Conservation (phyloP, 1,140 invertebrate species). For the Halictus rubicundus region DNA sequence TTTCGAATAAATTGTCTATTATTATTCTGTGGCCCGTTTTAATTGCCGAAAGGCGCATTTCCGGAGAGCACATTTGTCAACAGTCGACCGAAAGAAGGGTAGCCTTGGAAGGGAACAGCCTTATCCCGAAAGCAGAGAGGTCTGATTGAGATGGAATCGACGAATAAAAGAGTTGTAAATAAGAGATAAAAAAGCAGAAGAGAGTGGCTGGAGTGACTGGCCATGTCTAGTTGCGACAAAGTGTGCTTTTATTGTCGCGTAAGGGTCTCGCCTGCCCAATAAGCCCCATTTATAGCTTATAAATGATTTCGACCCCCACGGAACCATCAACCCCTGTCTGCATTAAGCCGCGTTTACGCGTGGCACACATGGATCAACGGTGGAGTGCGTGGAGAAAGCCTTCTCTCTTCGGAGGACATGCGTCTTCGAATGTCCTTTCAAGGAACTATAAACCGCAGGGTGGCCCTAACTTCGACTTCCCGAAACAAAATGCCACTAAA, state of each 20-base stretch:
- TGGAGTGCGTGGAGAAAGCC: conserved; percentile 30
- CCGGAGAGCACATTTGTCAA: no score
- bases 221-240: conserved; percentile 74
- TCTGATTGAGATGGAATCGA: conserved; percentile 81
- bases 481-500: no score
- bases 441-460: conserved; percentile 72
- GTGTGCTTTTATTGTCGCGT: conserved; percentile 78
- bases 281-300: conserved; percentile 81
- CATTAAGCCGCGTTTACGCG: conserved; percentile 74
- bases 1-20: no score
- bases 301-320: conserved; percentile 79
- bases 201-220: conserved; percentile 72
- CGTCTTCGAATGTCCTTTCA: conserved; percentile 68
- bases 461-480: no score
- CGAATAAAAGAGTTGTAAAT: conserved; percentile 81
- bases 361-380: conserved; percentile 59
- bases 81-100: no score
- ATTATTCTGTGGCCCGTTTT: no score
- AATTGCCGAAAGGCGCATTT: no score
- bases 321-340: conserved; percentile 70
- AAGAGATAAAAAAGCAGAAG: conserved; percentile 77
- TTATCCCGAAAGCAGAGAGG: conserved; percentile 24
- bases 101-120: no score
- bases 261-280: conserved; percentile 71
- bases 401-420: conserved; percentile 17